Base-by-base conservation (phyloP, 2,113 vertebrate species). In the Lagopus muta region DNA sequence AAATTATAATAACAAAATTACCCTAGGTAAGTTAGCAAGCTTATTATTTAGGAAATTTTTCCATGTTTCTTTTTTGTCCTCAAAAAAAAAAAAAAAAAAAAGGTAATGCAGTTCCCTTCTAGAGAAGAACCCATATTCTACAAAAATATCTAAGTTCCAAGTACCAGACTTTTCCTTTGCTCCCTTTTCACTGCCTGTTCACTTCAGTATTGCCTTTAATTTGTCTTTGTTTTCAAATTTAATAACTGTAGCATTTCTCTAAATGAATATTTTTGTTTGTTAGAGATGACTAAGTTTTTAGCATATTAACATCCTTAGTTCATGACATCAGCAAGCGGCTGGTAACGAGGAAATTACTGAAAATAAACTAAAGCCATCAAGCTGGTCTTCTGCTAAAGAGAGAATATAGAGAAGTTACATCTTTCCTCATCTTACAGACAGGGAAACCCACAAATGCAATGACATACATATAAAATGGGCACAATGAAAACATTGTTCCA, bases 11-110 rank as follows among this genome's bases (percentile, higher is more conserved):
- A 82, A 84, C n/a, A 58, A 75, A 82, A 6, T 45, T 54, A 36
- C 13, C n/a, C 16, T 77, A 13, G 34, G 0, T 36, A 74, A 78
- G 12, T 48, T 25, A 2, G 0, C 62, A 48, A 82, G 3, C 0
- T 17, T 18, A 71, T 78, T 54, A 32, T 54, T 58, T 78, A 61
- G 2, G 34, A 54, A 78, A n/a, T 0, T 50, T 72, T 57, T 45
- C 5, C 32, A 11, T n/a, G 10, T 6, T 24, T 22, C 24, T 20
- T 38, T 54, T 52, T 9, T 17, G 1, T 9, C 38, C 13, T 2
- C 5, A 5, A 48, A 48, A 48, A 48, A 45, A 43, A 43, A 17
- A 40, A 40, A 45, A 15, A 50, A n/a, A 6, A 34, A 70, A 83
- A 36, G 34, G 4, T 42, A 57, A 17, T 1, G 0, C 2, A 13